These are phyloP conservation scores for Lochmaea capreae DNA, from an alignment of 2,888 invertebrate genomes.

Conservation along the genomic window DNA sequence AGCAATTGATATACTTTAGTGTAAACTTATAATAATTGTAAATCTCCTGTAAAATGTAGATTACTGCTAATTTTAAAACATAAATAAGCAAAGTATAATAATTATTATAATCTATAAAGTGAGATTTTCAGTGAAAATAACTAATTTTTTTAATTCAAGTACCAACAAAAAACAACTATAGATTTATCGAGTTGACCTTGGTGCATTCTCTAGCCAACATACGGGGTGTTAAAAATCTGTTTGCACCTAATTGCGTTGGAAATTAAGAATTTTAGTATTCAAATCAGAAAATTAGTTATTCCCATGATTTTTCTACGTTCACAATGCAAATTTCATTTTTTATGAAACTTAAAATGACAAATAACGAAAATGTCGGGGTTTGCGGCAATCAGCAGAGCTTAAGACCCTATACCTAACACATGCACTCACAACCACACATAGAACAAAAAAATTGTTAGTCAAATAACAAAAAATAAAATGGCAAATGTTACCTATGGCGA, in stretches of 20 bases:
- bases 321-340: not conserved
- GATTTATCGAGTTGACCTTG: too few relatives aligned
- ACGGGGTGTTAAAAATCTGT: too few relatives aligned
- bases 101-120: not conserved
- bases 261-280: not conserved
- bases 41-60: not conserved
- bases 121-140: not conserved
- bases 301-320: not conserved
- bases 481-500: constrained; percentile 55
- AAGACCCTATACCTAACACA: constrained; percentile 63
- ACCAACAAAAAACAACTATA: too few relatives aligned
- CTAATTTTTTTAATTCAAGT: not conserved
- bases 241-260: too few relatives aligned
- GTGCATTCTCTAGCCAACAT: too few relatives aligned
- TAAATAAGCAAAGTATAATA: not conserved
- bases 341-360: not conserved
- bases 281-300: constrained; percentile 7
- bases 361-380: constrained; percentile 9
- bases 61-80: constrained; percentile 4
- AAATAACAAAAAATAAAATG: constrained; percentile 51
- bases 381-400: constrained; percentile 49
- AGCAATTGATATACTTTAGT: too few relatives aligned
- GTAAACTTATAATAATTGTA: too few relatives aligned
- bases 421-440: constrained; percentile 65
- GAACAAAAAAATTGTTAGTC: constrained; percentile 56